These are phyloP conservation scores for Ophion obscuratus DNA, from an alignment of 2,888 invertebrate species.

Conservation along the genomic window DNA sequence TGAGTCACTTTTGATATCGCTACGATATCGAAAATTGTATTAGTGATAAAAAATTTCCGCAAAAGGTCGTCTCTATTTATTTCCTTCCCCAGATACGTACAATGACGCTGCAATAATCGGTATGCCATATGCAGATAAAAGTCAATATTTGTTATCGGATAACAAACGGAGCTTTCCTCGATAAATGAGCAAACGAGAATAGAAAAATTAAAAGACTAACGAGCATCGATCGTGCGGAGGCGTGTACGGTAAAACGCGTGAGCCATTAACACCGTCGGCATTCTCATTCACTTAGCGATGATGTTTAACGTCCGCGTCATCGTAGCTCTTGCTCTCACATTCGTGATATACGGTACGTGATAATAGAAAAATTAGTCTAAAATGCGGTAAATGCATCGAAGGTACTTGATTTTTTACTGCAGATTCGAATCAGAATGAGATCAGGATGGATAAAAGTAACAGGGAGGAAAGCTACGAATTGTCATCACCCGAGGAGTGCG, in stretches of 20 bases:
- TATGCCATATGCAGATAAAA: background rate
- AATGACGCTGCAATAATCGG: background rate
- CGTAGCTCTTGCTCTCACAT: background rate
- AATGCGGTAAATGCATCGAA: background rate
- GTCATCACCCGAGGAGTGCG: constrained; percentile 95
- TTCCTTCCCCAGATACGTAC: background rate
- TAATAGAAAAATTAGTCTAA: background rate
- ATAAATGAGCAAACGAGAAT: background rate
- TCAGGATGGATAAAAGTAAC: background rate
- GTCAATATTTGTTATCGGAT: background rate
- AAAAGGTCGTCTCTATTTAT: background rate
- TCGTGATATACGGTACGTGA: constrained; percentile 4
- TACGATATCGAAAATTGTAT: background rate
- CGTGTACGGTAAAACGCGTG: background rate
- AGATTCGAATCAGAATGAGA: background rate
- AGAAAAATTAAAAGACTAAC: background rate
- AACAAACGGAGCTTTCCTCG: background rate
- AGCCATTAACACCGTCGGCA: background rate
- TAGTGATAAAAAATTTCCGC: background rate
- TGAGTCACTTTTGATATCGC: constrained; percentile 8
- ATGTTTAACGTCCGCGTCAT: background rate
- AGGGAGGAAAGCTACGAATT: constrained; percentile 76
- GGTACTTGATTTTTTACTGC: background rate
- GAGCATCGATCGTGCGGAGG: background rate
- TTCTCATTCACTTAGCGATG: background rate